Evolutionary conservation across 2,113 vertebrate species (phyloP), one percentile per base, ranked within the genome.

Genomic region (Mola mola): DNA sequence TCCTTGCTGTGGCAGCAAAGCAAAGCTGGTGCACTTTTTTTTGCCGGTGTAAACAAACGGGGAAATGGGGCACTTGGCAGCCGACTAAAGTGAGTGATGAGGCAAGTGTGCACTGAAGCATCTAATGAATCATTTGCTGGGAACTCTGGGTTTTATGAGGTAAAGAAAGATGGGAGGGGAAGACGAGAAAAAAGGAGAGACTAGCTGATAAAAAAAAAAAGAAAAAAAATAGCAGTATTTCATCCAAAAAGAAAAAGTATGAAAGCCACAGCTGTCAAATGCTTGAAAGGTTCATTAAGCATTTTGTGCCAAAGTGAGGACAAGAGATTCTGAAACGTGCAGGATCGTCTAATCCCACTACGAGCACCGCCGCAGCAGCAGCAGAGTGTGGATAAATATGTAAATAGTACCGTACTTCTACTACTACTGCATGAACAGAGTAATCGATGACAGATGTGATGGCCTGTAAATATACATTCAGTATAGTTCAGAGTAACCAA

Each of bases 11-110:
- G 5, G 70, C 80, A 79, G 79, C 33, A 11, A 47, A 82, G 84
- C 67, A 67, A 79, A 79, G 71, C 83, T 52, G 48, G 56, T 56
- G 83, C 78, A 86, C 82, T 80, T 82, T 82, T 63, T 38, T 82
- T 63, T 38, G 26, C 71, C 82, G 82, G 77, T 84, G 81, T 89
- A 89, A 91, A 88, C 87, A 90, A 83, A 86, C 58, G 68, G 80
- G 82, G 66, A 86, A 89, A 90, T 86, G 85, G 81, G 87, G 88
- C 82, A 88, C 78, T 87, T 89, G 89, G 88, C 82, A 89, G 79
- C 61, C 41, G 60, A 83, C 43, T 80, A 66, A 82, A 87, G 87
- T 86, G 87, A 88, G 83, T 75, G 82, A 88, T 88, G 86, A 87
- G 78, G 79, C 82, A 85, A 90, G 82, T 88, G 82, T 85, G 83